Conservation (phyloP, 2,797 vertebrate genomes). For the Sciurus vulgaris region DNA sequence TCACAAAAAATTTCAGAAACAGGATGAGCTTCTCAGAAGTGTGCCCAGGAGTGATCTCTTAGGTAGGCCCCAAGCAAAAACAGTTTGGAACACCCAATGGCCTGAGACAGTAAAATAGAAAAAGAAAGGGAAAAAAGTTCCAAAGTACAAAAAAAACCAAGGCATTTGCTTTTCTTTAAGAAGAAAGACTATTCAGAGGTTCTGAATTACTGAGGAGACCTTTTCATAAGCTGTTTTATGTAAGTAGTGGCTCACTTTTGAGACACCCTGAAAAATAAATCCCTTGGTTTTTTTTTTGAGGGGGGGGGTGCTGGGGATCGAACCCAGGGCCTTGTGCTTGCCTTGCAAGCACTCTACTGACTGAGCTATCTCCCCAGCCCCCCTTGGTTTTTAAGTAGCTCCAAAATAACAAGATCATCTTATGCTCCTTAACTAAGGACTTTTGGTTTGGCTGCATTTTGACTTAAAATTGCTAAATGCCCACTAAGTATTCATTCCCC, state of each 20-base stretch:
- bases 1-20: not conserved
- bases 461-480: not conserved
- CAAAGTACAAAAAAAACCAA: not conserved
- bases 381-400: not conserved
- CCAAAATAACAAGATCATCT: not conserved
- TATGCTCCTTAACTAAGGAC: not conserved
- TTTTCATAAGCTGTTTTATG: constrained; percentile 39
- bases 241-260: not conserved
- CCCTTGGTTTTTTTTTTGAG: not conserved
- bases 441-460: not conserved
- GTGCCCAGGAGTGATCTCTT: not conserved
- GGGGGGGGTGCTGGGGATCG: too few species aligned
- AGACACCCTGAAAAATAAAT: not conserved
- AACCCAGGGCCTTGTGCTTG: too few species aligned
- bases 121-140: not conserved
- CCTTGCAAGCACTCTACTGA: too few species aligned
- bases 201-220: not conserved
- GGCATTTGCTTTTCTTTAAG: not conserved
- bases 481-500: not conserved
- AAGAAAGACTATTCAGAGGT: not conserved
- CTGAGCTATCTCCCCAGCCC: too few species aligned
- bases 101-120: not conserved
- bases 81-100: not conserved
- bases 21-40: not conserved
- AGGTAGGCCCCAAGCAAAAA: not conserved